Evolutionary conservation across 2,888 invertebrate genomes (phyloP), one percentile per base, ranked within the genome.

Genomic region (Phoenoteleia sp.): DNA sequence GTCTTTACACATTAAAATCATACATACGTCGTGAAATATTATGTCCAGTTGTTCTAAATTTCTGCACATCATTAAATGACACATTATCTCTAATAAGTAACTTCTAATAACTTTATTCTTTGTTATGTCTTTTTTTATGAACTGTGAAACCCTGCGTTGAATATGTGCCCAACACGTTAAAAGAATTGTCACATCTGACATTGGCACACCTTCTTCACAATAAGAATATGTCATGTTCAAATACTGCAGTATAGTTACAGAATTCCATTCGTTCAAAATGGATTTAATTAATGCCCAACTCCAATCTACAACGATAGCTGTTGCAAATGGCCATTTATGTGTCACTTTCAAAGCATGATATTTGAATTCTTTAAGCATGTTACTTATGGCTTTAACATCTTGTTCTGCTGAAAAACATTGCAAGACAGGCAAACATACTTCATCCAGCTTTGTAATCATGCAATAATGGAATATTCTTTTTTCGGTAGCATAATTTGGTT

Each of bases 111-210:
- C n/a, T 75, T 56, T 2, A 54, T 17, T 13, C 81, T 25, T 7
- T 76, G 72, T 45, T 54, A 75, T 39, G 3, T 52, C 56, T 0
- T 47, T 67, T 4, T 72, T 17, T 6, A 83, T 66, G 0, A 58
- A 66, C 7, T 23, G 47, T 1, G 84, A 72, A 0, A 87, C 76
- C 11, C 66, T 60, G n/a, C 84, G 75, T 82, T 85, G 81, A 2
- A 85, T 77, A 47, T 86, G 77, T 0, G 45, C 84, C 62, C 42
- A 85, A 47, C 86, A 87, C 7, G 69, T 64, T 58, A 84, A 72
- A 0, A 86, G 7, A 1, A 83, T 6, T 0, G 42, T 77, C 0
- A 76, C 7, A 7, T 58, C 9, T 23, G 67, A 45, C 0, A 62
- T 60, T 2, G 45, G 7, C 2, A 25, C 9, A 11, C 21, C 11